Percentiles rank a stretch among this genome's conserved stretches.
Conservation (phyloP, 2,888 invertebrate genomes). For the Sialis lutaria region DNA sequence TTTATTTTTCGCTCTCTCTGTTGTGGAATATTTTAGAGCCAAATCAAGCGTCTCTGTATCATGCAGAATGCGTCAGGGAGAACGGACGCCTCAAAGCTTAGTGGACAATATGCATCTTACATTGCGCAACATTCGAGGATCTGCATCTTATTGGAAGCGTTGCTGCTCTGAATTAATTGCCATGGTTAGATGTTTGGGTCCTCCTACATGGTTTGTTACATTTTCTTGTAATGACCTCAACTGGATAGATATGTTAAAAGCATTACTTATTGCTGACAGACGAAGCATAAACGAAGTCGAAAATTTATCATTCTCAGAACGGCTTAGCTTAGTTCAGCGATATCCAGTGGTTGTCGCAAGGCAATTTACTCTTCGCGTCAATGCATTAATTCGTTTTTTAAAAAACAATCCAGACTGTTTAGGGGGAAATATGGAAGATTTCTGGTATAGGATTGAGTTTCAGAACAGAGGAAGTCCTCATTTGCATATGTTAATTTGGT, state of each 20-base stretch:
- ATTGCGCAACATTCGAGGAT: conserved; percentile 17
- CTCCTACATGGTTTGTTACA: conserved; percentile 18
- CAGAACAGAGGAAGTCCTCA: conserved; percentile 18
- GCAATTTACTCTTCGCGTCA: conserved; percentile 15
- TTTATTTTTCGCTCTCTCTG: conserved; percentile 17
- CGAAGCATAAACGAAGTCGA: conserved; percentile 4
- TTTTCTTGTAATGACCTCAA: conserved; percentile 11
- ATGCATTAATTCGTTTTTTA: conserved; percentile 12
- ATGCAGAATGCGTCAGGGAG: conserved; percentile 13
- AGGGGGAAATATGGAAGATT: conserved; percentile 8
- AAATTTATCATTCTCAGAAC: conserved; percentile 2
- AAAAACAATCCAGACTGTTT: conserved; percentile 7
- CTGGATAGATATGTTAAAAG: conserved; percentile 18
- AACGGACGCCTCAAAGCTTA: conserved; percentile 7
- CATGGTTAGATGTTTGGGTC: conserved; percentile 16
- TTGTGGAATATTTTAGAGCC: conserved; percentile 14
- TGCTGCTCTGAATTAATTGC: conserved; percentile 16
- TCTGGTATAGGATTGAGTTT: conserved; percentile 18
- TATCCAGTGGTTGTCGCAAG: conserved; percentile 5
- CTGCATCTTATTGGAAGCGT: conserved; percentile 14
- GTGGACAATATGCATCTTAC: conserved; percentile 17
- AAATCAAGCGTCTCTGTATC: conserved; percentile 15
- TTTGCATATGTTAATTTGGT: conserved; percentile 18
- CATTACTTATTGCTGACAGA: conserved; percentile 16
- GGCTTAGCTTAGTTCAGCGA: not conserved